Conservation (phyloP, 2,113 vertebrate genomes). For the Edolisoma coerulescens region DNA sequence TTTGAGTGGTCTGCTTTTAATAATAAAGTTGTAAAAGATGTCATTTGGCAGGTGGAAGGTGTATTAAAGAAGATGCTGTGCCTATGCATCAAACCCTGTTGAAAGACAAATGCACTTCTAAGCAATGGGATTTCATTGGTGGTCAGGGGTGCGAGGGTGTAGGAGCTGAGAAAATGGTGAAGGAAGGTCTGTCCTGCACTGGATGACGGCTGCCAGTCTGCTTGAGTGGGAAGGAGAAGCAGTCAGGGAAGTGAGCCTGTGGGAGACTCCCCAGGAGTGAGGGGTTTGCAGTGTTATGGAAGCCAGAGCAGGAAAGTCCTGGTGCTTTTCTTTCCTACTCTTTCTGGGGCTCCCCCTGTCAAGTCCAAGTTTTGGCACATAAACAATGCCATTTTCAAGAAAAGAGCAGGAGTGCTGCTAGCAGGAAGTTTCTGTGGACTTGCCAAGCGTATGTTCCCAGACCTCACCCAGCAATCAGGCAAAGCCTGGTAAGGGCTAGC, state of each 20-base stretch:
- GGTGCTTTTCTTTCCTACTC: accelerated
- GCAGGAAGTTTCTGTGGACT: neutral
- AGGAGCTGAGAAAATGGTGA: neutral
- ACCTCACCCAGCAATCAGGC: neutral
- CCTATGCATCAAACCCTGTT: neutral
- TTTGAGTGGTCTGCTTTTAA: neutral
- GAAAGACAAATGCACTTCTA: neutral
- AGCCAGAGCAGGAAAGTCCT: neutral
- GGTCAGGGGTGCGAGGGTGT: neutral
- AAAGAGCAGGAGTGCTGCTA: neutral
- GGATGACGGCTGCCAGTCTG: neutral
- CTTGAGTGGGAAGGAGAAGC: neutral
- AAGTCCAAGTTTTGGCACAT: neutral
- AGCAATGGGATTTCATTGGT: neutral
- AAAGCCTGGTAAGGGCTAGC: neutral
- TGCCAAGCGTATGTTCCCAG: neutral
- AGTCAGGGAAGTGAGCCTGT: neutral
- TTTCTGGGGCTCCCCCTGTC: neutral
- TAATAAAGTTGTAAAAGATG: neutral
- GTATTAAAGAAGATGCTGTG: accelerated
- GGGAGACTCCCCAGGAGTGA: neutral
- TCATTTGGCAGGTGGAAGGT: neutral
- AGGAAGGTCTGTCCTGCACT: neutral
- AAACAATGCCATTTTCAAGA: neutral
- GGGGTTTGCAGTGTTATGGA: neutral